Conservation (phyloP, 2,797 vertebrate genomes). For the Taeniopygia guttata region DNA sequence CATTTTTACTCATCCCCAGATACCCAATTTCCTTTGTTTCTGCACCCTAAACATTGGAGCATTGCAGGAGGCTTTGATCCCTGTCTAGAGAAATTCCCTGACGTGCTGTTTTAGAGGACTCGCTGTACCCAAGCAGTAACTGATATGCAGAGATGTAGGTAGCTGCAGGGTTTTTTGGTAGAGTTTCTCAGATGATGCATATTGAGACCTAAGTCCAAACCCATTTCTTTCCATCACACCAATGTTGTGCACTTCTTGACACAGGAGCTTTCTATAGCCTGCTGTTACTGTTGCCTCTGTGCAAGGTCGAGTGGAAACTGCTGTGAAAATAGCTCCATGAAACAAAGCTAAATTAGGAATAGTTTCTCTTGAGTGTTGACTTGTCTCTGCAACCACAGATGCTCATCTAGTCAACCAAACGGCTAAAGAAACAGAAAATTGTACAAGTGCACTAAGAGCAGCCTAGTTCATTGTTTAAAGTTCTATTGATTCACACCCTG, state of each 20-base stretch:
- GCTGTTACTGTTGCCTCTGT: not conserved
- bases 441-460: not conserved
- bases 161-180: not conserved
- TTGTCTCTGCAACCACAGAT: not conserved
- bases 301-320: not conserved
- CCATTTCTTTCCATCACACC: not conserved
- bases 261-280: not conserved
- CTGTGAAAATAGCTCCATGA: conserved; percentile 29
- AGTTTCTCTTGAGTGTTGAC: conserved; percentile 8
- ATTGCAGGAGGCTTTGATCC: not conserved
- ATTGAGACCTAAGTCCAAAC: not conserved
- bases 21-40: not conserved
- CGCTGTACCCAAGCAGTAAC: not conserved
- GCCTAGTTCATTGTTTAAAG: not conserved
- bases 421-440: not conserved
- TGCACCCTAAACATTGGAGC: not conserved
- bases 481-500: not conserved
- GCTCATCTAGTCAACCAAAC: not conserved
- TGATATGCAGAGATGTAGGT: not conserved
- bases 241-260: not conserved
- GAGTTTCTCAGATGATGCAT: not conserved
- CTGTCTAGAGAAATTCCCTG: not conserved
- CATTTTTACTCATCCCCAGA: not conserved
- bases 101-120: not conserved
- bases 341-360: conserved; percentile 34